Evolutionary conservation across 1,140 invertebrate species (phyloP).

Genomic region (Andrena cerasifolii): DNA sequence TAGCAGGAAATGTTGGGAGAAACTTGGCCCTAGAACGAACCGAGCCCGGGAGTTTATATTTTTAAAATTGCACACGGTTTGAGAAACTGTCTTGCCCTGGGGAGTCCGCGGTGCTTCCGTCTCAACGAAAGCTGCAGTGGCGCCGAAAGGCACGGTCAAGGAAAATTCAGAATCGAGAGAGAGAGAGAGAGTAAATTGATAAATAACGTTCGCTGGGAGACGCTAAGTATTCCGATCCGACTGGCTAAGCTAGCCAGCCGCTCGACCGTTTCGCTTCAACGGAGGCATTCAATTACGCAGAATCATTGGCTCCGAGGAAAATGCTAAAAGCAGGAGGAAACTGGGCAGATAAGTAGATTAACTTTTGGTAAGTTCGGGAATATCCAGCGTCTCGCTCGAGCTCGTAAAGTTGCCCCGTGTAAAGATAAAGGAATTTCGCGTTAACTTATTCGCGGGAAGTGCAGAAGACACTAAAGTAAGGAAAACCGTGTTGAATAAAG

Average conservation of each 20-base stretch:
- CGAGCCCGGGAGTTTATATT: not conserved
- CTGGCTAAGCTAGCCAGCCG: slow-evolving; percentile 8
- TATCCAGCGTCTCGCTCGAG: not conserved
- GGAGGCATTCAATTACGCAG: slow-evolving; percentile 15
- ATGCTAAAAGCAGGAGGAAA: slow-evolving; percentile 8
- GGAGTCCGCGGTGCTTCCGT: not conserved
- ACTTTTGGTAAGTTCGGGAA: slow-evolving; percentile 18
- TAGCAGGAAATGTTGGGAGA: no score
- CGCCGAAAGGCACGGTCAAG: not conserved
- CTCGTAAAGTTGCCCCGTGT: slow-evolving; percentile 7
- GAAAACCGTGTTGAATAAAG: not conserved
- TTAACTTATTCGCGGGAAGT: not conserved
- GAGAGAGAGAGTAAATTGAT: slow-evolving; percentile 1
- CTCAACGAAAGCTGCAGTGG: no score
- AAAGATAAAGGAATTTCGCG: slow-evolving; percentile 17
- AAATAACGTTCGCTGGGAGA: not conserved
- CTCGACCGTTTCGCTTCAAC: not conserved
- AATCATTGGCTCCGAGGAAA: not conserved
- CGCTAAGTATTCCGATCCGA: slow-evolving; percentile 9
- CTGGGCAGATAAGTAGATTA: slow-evolving; percentile 26
- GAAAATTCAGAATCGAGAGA: not conserved
- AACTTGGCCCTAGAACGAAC: no score
- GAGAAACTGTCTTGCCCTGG: not conserved
- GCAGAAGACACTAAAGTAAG: not conserved
- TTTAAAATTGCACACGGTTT: slow-evolving; percentile 36